Evolutionary conservation across 2,888 invertebrate genomes (phyloP), one percentile per base, ranked within the genome.

Genomic region (Eupithecia insigniata): DNA sequence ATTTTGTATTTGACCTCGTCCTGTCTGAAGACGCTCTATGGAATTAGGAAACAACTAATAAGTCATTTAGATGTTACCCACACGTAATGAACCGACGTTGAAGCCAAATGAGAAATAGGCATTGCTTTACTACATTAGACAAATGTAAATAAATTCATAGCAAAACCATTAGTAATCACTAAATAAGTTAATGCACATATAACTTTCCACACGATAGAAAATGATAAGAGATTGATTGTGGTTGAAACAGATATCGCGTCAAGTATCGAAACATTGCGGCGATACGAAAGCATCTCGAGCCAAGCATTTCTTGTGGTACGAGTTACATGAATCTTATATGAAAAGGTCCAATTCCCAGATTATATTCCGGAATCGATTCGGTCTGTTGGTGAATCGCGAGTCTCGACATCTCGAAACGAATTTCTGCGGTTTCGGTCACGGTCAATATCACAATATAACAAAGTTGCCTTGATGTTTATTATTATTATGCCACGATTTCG

Each of bases 371-470:
- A 34, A 67, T 73, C 65, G 67, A 73, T 65, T 73, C 43, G 43
- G 39, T 10, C n/a, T 34, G 46, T 55, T 5, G 64, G 55, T 67
- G 32, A 51, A 22, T 51, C 51, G 22, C 51, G 22, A 14, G n/a
- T 32, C 32, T 62, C 61, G 34, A 34, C n/a, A n/a, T 62, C 10
- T 32, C 32, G 18, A 32, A 71, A 66, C 18, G 14, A 28, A 66
- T 58, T 36, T 65, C 58, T 67, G 67, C 65, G 73, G 73, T 73
- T 51, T 65, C 58, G 71, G 71, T 34, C 68, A 72, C 58, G 67
- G 70, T 51, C 70, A 61, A 60, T 65, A 58, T 61, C 67, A 65
- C 62, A 61, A 60, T 65, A 58, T 61, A 65, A 65, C 62, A 64
- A 60, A 60, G 36, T 64, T 67, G 55, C 66, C 69, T 30, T 36